Evolutionary conservation across 2,797 vertebrate species (phyloP), one percentile per base, ranked within the genome.

Genomic region (Sebastes baramenuke): DNA sequence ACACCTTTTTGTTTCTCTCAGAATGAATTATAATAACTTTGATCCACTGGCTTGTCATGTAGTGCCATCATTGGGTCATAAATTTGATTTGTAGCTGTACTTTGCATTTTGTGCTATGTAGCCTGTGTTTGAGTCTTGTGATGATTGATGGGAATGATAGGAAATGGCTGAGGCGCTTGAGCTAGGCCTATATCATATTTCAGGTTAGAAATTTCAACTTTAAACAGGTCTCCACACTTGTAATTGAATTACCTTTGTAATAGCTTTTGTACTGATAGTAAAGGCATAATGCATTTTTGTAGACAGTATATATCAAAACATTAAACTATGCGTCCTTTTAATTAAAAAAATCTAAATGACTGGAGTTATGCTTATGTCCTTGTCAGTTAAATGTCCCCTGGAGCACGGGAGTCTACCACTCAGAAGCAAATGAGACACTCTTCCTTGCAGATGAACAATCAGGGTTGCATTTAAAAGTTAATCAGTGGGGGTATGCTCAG

Each of bases 381-480:
- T n/a, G 46, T 81, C 67, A 70, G 62, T 54, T 81, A 38, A 66
- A 64, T 49, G 61, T 68, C 18, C 30, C 4, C 30, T 18, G 61
- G 29, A 14, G 30, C 42, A 30, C 3, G 1, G 66, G 54, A 34
- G 54, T 64, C 13, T 52, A 6, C 24, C 13, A 49, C 42, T n/a
- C 42, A 55, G 29, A 73, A 69, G 24, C 6, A 72, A 29, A 55
- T 66, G 16, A 70, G 69, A 55, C 5, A n/a, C 56, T 75, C 14
- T 30, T 67, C 54, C 46, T 32, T 24, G 56, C 60, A 64, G 71
- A 42, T 60, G 77, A 79, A 75, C 10, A 38, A 32, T 36, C 68
- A 64, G 64, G 70, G 60, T 30, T 71, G 34, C 68, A 32, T 72
- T 82, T 75, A 38, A 56, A 52, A 83, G 67, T 64, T 61, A 80